Evolutionary conservation across 2,113 vertebrate species (phyloP).

Genomic region (Centrocercus urophasianus): DNA sequence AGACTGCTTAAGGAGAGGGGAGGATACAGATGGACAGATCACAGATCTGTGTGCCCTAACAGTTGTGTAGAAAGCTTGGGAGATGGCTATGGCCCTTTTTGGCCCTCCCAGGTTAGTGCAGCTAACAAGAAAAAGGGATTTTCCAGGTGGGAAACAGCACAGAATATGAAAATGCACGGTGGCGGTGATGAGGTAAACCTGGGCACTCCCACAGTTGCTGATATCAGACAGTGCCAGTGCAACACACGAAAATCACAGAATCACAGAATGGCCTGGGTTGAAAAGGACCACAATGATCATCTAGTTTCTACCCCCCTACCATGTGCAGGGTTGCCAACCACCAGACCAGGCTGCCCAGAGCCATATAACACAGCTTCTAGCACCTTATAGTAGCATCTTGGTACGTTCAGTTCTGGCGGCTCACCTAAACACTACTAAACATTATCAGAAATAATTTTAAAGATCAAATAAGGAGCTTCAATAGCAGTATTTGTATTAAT

Average conservation of each 20-base stretch:
- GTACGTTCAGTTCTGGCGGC: background rate
- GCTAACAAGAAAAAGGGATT: background rate
- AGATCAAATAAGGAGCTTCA: background rate
- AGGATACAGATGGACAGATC: background rate
- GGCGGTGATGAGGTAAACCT: background rate
- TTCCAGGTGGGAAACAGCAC: background rate
- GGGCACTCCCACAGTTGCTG: background rate
- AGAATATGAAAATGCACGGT: background rate
- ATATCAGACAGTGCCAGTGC: background rate
- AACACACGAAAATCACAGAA: background rate
- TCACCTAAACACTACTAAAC: background rate
- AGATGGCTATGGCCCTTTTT: background rate
- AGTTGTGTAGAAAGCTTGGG: background rate
- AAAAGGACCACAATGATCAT: too few species aligned
- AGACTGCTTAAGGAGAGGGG: too few species aligned
- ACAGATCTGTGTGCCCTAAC: accelerated
- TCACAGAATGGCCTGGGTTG: too few species aligned
- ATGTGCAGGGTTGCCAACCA: too few species aligned
- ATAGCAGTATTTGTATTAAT: background rate
- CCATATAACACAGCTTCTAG: background rate
- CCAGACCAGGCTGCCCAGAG: too few species aligned
- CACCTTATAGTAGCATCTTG: accelerated
- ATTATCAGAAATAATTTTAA: background rate
- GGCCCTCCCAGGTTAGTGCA: background rate
- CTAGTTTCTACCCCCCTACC: too few species aligned